phyloP scores from a whole-genome alignment of 2,797 vertebrate species.

The Prunella strophiata region DNA sequence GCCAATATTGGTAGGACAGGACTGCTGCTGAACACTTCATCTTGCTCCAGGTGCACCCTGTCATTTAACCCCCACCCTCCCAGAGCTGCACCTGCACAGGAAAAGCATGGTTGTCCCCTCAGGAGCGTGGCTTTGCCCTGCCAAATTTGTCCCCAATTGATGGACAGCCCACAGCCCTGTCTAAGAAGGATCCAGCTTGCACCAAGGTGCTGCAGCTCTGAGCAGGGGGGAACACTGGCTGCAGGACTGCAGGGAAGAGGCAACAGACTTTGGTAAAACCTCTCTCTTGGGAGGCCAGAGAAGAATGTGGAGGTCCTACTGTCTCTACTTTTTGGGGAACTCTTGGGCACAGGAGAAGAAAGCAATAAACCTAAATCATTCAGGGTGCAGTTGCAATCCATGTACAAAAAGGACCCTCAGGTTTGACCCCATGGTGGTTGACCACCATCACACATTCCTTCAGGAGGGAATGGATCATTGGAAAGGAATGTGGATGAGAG shows the following conservation, averaged over 20 bases:
- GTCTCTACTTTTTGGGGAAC: background rate
- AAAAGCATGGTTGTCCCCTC: background rate
- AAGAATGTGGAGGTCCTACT: rapidly evolving
- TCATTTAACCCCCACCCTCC: background rate
- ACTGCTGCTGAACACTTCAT: background rate
- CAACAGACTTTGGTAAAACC: background rate
- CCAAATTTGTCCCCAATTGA: background rate
- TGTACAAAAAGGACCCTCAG: background rate
- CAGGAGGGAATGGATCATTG: background rate
- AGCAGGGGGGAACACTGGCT: background rate
- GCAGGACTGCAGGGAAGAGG: background rate
- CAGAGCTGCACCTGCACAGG: background rate
- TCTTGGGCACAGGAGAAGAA: background rate
- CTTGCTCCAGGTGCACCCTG: background rate
- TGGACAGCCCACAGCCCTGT: rapidly evolving
- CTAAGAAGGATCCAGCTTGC: background rate
- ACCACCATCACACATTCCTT: background rate
- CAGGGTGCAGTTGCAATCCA: background rate
- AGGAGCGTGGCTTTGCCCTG: rapidly evolving
- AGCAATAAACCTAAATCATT: background rate
- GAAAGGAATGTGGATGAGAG: background rate
- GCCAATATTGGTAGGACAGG: background rate
- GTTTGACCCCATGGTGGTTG: background rate
- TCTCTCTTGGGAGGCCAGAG: background rate
- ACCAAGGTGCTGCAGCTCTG: background rate